Conservation (phyloP, 1,140 invertebrate species). For the Calosoma granatense region DNA sequence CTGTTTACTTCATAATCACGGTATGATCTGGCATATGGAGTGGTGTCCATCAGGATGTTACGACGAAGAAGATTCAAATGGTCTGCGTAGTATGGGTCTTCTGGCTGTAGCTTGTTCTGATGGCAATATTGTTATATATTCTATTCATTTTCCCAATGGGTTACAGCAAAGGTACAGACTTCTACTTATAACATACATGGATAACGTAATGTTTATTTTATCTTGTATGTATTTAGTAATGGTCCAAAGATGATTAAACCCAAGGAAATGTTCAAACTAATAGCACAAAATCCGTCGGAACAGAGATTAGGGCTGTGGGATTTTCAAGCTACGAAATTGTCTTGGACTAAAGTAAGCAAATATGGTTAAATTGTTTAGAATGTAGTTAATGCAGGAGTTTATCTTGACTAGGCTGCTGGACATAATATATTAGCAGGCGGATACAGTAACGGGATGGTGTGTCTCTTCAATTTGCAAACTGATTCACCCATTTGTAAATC, state of each 20-base stretch:
- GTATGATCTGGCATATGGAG: constrained; percentile 56
- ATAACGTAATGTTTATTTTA: constrained; percentile 16
- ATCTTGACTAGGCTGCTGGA: constrained; percentile 30
- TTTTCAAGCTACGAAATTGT: constrained; percentile 27
- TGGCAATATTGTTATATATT: constrained; percentile 49
- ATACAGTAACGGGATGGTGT: constrained; percentile 51
- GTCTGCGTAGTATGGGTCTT: constrained; percentile 47
- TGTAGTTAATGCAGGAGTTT: not conserved
- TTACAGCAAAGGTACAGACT: constrained; percentile 9
- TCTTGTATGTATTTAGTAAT: constrained; percentile 9
- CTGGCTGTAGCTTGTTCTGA: constrained; percentile 57
- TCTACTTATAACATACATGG: constrained; percentile 1
- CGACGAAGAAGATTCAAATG: constrained; percentile 20
- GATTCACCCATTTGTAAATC: constrained; percentile 41
- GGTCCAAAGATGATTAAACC: constrained; percentile 23
- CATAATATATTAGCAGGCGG: constrained; percentile 47
- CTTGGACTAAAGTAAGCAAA: constrained; percentile 30
- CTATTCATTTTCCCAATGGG: constrained; percentile 41
- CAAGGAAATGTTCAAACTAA: constrained; percentile 28
- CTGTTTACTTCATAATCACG: constrained; percentile 49
- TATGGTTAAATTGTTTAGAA: not conserved
- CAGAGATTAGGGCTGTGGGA: constrained; percentile 13
- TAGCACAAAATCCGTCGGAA: constrained; percentile 13
- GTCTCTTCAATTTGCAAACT: constrained; percentile 44
- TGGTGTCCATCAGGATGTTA: constrained; percentile 68